A percentile compares a stretch with the other conserved stretches of the same genome.
Conservation (phyloP, 2,113 vertebrate genomes). For the Fregetta grallaria region DNA sequence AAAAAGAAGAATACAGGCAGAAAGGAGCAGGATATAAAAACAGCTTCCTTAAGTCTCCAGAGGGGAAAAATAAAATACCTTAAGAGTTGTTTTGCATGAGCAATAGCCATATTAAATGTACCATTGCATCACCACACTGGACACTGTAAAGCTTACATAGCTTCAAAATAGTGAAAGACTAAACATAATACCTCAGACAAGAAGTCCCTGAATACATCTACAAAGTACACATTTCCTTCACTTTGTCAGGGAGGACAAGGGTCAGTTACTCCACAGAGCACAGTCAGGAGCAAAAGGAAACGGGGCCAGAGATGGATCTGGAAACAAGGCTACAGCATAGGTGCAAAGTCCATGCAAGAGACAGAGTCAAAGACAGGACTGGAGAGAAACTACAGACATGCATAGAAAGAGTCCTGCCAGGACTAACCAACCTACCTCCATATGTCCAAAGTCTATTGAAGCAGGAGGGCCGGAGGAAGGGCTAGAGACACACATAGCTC, state of each 20-base stretch:
- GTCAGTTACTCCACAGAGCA: neutral
- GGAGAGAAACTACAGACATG: accelerated
- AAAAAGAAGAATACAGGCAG: neutral
- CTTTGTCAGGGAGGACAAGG: neutral
- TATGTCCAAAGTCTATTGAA: accelerated
- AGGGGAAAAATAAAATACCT: neutral
- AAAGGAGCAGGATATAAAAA: neutral
- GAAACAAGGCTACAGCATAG: neutral
- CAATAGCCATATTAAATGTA: neutral
- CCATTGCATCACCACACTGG: neutral
- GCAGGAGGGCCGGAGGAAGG: accelerated
- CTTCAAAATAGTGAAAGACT: neutral
- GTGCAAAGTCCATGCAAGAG: neutral
- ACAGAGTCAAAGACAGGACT: neutral
- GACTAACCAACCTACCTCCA: accelerated
- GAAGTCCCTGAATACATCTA: too few relatives aligned
- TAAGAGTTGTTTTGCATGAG: neutral
- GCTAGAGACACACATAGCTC: accelerated
- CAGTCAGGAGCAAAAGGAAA: neutral
- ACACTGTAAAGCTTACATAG: neutral
- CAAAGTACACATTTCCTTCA: neutral
- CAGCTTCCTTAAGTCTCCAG: neutral
- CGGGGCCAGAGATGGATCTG: accelerated
- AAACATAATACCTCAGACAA: neutral
- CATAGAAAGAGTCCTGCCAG: accelerated